These are phyloP conservation scores for Dynastes hyllus DNA, from an alignment of 2,888 invertebrate species.

Conservation along the genomic window DNA sequence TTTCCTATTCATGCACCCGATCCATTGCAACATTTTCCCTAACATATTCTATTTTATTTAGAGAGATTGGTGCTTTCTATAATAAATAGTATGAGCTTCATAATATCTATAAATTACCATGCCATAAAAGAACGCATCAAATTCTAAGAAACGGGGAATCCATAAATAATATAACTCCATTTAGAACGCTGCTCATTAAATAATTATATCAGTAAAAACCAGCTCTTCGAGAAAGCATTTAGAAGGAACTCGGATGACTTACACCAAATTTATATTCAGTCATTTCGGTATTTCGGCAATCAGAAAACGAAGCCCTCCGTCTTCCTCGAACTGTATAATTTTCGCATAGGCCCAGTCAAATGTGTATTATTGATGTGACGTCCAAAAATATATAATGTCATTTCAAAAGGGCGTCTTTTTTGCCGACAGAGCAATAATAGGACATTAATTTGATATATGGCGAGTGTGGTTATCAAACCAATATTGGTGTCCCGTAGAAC, in stretches of 20 bases:
- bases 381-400: conserved; percentile 51
- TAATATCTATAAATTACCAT: too few species aligned
- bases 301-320: conserved; percentile 34
- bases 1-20: too few species aligned
- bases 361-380: conserved; percentile 49
- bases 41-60: too few species aligned
- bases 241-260: conserved; percentile 15
- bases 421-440: conserved; percentile 71
- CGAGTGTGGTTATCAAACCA: conserved; percentile 71
- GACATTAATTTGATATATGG: conserved; percentile 72
- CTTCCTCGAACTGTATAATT: conserved; percentile 46
- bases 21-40: too few species aligned
- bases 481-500: conserved; percentile 71
- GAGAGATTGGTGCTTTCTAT: too few species aligned
- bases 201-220: conserved; percentile 18
- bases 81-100: too few species aligned
- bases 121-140: neutral
- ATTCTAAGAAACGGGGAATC: neutral
- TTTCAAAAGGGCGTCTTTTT: conserved; percentile 62
- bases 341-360: conserved; percentile 44
- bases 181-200: conserved; percentile 17
- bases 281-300: conserved; percentile 41
- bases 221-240: neutral
- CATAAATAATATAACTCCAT: neutral
- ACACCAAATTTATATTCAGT: conserved; percentile 38